Conservation (phyloP, 2,888 invertebrate genomes). For the Lasius platythorax region DNA sequence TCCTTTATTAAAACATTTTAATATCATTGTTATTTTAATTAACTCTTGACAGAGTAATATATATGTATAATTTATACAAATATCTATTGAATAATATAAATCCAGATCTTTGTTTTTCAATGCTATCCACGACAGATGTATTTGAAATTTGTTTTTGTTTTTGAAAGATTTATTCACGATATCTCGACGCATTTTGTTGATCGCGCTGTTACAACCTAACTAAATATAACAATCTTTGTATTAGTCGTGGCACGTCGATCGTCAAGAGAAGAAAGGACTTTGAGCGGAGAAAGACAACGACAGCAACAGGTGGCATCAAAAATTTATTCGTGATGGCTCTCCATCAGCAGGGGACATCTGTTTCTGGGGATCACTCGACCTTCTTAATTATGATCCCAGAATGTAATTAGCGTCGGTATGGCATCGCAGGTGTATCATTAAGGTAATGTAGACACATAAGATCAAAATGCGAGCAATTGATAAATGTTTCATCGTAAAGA, state of each 20-base stretch:
- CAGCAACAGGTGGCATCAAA: slow-evolving; percentile 80
- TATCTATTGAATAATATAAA: too few relatives aligned
- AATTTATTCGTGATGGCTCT: slow-evolving; percentile 74
- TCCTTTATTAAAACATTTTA: background rate
- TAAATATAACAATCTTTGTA: slow-evolving; percentile 21
- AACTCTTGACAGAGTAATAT: background rate
- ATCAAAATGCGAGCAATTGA: background rate
- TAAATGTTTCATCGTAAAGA: slow-evolving; percentile 13
- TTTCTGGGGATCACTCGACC: slow-evolving; percentile 70
- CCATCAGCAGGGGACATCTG: slow-evolving; percentile 71
- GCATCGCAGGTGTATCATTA: slow-evolving; percentile 23
- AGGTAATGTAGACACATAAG: background rate
- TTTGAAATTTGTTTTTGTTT: too few relatives aligned
- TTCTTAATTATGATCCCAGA: slow-evolving; percentile 71
- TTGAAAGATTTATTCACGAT: background rate
- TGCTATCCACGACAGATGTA: too few relatives aligned
- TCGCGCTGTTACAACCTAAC: slow-evolving; percentile 1
- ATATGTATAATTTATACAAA: background rate
- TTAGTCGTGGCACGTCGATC: slow-evolving; percentile 26
- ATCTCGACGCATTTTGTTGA: slow-evolving; percentile 7
- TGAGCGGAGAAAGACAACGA: slow-evolving; percentile 30
- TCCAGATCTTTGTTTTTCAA: too few relatives aligned
- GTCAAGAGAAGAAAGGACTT: slow-evolving; percentile 17
- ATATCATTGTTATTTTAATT: background rate
- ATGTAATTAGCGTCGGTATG: slow-evolving; percentile 27